Conservation (phyloP, 2,113 vertebrate species). For the Cyphomyrus discorhynchus region DNA sequence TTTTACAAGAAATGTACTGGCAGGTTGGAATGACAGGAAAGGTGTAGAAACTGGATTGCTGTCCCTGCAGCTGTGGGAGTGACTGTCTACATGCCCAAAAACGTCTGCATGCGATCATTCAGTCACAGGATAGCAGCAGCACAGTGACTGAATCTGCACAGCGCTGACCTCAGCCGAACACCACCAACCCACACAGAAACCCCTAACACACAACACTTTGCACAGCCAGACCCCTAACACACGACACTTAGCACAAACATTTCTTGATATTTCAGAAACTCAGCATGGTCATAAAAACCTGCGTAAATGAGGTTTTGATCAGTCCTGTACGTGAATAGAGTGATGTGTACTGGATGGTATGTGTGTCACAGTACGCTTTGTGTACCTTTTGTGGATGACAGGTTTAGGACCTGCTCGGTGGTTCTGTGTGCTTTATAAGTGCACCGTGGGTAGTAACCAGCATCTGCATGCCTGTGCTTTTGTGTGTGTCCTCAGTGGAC, state of each 20-base stretch:
- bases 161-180: background rate
- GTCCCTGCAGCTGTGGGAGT: too few species aligned
- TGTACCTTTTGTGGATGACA: conserved; percentile 8
- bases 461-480: background rate
- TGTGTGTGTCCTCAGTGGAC: conserved; percentile 53
- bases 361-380: background rate
- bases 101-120: too few species aligned
- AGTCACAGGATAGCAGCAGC: too few species aligned
- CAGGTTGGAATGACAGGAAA: too few species aligned
- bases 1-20: too few species aligned
- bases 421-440: background rate
- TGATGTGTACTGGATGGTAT: background rate
- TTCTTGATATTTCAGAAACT: too few species aligned
- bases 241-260: too few species aligned
- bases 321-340: background rate
- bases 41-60: too few species aligned
- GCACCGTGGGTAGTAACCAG: background rate
- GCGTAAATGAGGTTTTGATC: background rate
- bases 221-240: too few species aligned
- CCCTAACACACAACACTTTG: too few species aligned
- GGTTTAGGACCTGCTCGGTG: background rate
- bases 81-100: too few species aligned
- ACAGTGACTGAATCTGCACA: background rate
- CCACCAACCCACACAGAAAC: background rate
- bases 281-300: background rate